Evolutionary conservation across 2,113 vertebrate genomes (phyloP).

Genomic region (Perca fluviatilis): DNA sequence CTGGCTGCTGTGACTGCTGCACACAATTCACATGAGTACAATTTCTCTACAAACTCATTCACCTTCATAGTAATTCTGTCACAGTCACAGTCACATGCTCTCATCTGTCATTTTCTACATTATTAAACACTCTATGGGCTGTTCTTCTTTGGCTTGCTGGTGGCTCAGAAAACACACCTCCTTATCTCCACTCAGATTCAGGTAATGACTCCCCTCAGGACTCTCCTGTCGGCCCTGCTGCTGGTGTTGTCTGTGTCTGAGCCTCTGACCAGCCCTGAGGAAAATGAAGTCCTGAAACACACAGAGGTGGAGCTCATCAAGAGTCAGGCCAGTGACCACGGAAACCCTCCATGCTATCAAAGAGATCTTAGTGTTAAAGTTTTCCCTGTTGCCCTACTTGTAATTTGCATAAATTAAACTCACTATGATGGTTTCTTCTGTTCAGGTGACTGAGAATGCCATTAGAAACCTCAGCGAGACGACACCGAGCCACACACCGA

Average conservation of each 20-base stretch:
- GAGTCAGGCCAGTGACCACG: constrained; percentile 55
- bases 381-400: background rate
- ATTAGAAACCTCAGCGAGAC: constrained; percentile 59
- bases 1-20: constrained; percentile 19
- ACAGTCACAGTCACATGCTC: constrained; percentile 9
- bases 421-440: background rate
- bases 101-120: background rate
- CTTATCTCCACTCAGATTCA: constrained; percentile 44
- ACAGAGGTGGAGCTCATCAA: constrained; percentile 30
- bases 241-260: constrained; percentile 45
- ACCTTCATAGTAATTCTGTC: constrained; percentile 1
- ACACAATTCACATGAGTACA: constrained; percentile 2
- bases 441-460: constrained; percentile 57
- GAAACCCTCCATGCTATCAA: background rate
- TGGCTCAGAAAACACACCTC: background rate
- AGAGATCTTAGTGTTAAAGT: background rate
- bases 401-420: background rate
- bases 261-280: constrained; percentile 48
- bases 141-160: background rate
- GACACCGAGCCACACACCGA: constrained; percentile 6
- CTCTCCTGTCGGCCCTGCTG: constrained; percentile 67
- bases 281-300: constrained; percentile 65
- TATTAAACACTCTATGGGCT: background rate
- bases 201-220: constrained; percentile 62
- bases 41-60: constrained; percentile 21